Evolutionary conservation across 2,797 vertebrate species (phyloP), one percentile per base, ranked within the genome.

Genomic region (Carapus acus): DNA sequence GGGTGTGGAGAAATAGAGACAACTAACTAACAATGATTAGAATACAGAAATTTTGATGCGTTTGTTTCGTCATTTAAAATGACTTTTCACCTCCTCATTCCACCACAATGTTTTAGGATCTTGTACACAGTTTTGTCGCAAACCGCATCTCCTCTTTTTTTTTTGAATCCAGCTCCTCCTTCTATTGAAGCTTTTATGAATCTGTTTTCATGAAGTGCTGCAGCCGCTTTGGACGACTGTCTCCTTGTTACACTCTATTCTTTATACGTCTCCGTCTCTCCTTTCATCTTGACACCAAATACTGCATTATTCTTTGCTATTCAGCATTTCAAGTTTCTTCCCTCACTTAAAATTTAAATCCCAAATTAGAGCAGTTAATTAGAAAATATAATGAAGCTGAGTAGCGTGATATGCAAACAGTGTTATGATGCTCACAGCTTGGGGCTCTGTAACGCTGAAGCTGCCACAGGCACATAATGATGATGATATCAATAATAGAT

Each of bases 11-110:
- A n/a, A n/a, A n/a, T 86, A 19, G 4, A 77, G 86, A 77, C n/a
- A 86, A 84, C 85, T 92, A 90, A 91, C 89, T 73, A 84, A 84
- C 85, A 89, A 79, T 90, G 80, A 85, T n/a, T n/a, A n/a, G n/a
- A n/a, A 76, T 81, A 75, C 57, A 17, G 58, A 52, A 62, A 75
- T 85, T 83, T 77, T 76, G 76, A 85, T 82, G 74, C 73, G 68
- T 84, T 73, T 77, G 70, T 78, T 79, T 77, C 74, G 67, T 71
- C 72, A 65, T 77, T 42, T 65, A 73, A 81, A 79, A 80, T 60
- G 66, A 74, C 67, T 61, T 72, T 77, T 74, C 59, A 69, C 69
- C 71, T 49, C 69, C 24, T 41, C 54, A 19, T 19, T 74, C 55
- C 49, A 8, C 51, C 18, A 41, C 69, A 7, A 59, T 54, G 57